phyloP scores from a whole-genome alignment of 2,797 vertebrate species.

The Denticeps clupeoides region DNA sequence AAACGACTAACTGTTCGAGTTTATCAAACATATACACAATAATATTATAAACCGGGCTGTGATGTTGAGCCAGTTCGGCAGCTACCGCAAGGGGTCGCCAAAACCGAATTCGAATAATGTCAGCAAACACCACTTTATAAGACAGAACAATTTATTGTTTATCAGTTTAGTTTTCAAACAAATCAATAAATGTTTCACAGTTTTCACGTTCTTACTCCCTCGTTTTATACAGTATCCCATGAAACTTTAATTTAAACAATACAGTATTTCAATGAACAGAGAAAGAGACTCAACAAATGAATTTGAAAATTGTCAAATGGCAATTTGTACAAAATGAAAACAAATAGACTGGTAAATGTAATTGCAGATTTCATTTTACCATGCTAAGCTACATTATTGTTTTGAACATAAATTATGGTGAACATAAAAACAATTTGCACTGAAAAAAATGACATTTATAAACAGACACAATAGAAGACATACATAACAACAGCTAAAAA shows the following conservation, averaged over 20 bases:
- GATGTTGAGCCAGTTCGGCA: too few species aligned
- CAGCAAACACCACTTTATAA: conserved; percentile 27
- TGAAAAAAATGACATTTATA: conserved; percentile 51
- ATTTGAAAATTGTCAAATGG: conserved; percentile 28
- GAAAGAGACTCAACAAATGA: conserved; percentile 57
- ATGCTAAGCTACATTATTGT: conserved; percentile 59
- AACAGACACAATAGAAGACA: conserved; percentile 43
- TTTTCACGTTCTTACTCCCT: conserved; percentile 55
- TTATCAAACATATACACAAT: too few species aligned
- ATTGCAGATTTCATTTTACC: conserved; percentile 53
- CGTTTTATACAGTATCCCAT: conserved; percentile 57
- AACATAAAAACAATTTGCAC: conserved; percentile 48
- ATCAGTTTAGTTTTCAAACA: too few species aligned
- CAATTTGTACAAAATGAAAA: conserved; percentile 34
- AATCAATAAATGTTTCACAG: conserved; percentile 50
- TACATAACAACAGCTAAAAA: conserved; percentile 57
- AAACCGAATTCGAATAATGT: too few species aligned
- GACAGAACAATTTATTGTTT: conserved; percentile 45
- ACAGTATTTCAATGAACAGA: conserved; percentile 62
- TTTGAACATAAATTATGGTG: conserved; percentile 49
- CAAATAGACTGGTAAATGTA: conserved; percentile 54
- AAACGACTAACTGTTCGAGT: too few species aligned
- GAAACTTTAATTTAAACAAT: conserved; percentile 61
- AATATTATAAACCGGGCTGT: too few species aligned
- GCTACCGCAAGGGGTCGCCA: too few species aligned